phyloP scores from a whole-genome alignment of 2,113 vertebrate genomes.

The Mobula birostris region DNA sequence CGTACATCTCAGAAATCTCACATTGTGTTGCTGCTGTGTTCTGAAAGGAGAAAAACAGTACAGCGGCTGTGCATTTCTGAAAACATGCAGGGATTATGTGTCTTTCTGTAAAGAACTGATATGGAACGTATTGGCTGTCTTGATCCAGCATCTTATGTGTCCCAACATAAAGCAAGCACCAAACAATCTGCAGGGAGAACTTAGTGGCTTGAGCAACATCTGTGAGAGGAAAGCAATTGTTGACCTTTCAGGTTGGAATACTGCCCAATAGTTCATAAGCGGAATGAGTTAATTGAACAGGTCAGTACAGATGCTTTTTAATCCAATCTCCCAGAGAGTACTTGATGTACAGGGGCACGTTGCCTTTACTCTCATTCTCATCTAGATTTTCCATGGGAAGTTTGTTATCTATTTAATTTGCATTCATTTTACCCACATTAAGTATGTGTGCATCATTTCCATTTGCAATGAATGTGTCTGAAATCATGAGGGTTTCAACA shows the following conservation, averaged over 20 bases:
- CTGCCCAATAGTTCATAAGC: neutral
- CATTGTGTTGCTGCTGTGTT: neutral
- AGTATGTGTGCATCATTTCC: neutral
- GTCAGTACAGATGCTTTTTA: neutral
- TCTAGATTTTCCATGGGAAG: neutral
- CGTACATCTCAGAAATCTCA: too few relatives aligned
- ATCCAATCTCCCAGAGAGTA: neutral
- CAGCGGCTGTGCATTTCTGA: neutral
- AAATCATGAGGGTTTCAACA: neutral
- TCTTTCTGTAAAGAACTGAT: neutral
- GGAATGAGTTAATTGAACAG: neutral
- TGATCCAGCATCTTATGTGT: neutral
- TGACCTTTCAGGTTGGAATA: too few relatives aligned
- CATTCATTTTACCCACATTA: neutral
- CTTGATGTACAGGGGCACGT: neutral
- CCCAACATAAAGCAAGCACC: neutral
- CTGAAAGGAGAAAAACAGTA: neutral
- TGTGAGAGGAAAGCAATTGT: too few relatives aligned
- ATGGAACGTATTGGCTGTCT: neutral
- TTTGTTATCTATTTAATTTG: neutral
- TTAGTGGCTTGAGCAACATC: too few relatives aligned
- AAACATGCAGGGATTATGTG: neutral
- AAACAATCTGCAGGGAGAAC: too few relatives aligned
- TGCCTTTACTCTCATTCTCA: neutral
- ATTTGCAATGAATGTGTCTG: neutral